Conservation (phyloP, 2,797 vertebrate genomes). For the Cetoscarus ocellatus region DNA sequence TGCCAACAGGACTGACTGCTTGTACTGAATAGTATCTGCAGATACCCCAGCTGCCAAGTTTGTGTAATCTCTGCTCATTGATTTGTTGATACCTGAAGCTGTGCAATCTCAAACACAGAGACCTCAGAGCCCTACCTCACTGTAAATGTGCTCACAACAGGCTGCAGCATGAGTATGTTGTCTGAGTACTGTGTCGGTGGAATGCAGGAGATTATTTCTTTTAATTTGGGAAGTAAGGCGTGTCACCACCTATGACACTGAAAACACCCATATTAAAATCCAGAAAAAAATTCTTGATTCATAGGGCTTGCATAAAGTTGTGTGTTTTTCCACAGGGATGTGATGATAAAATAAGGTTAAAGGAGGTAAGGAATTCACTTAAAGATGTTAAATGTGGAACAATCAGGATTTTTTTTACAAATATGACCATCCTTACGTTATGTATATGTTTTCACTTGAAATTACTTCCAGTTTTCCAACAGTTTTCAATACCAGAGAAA, state of each 20-base stretch:
- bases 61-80: conserved; percentile 23
- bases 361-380: background rate
- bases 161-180: conserved; percentile 14
- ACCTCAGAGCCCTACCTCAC: conserved; percentile 1
- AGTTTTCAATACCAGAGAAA: too few relatives aligned
- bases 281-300: too few relatives aligned
- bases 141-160: conserved; percentile 11
- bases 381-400: too few relatives aligned
- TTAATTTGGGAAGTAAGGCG: conserved; percentile 4
- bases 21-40: conserved; percentile 17
- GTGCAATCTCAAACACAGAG: conserved; percentile 22
- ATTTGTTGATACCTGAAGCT: conserved; percentile 47
- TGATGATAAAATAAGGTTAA: background rate
- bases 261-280: conserved; percentile 1
- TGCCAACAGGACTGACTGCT: conserved; percentile 7
- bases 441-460: too few relatives aligned
- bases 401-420: too few relatives aligned
- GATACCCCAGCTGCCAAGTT: conserved; percentile 34
- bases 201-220: conserved; percentile 32
- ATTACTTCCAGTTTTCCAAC: too few relatives aligned
- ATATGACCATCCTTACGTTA: too few relatives aligned
- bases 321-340: background rate
- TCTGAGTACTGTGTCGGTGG: conserved; percentile 21
- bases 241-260: background rate
- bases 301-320: background rate